phyloP scores from a whole-genome alignment of 2,888 invertebrate genomes.

The Unio pictorum region DNA sequence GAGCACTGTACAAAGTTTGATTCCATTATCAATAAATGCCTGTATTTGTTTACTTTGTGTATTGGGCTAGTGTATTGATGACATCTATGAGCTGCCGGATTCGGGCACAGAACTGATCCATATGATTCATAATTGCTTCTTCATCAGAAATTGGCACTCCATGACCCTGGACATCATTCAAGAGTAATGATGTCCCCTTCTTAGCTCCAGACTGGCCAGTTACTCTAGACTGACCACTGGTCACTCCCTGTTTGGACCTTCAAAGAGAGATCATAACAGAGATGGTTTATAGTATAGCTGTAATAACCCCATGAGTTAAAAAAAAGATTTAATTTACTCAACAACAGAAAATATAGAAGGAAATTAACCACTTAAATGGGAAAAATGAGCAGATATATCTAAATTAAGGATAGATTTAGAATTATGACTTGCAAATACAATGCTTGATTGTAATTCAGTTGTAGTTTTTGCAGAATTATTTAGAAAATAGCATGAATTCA shows the following conservation, averaged over 20 bases:
- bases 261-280: neutral
- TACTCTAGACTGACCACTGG: constrained; percentile 43
- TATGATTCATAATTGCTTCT: constrained; percentile 67
- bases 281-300: neutral
- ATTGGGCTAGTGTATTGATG: constrained; percentile 67
- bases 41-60: constrained; percentile 55
- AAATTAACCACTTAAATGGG: no score
- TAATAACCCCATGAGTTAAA: neutral
- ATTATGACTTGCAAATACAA: no score
- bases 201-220: constrained; percentile 45
- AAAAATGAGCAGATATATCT: no score
- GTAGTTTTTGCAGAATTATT: no score
- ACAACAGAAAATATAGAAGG: neutral
- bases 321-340: neutral
- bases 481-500: no score
- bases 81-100: constrained; percentile 68
- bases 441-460: no score
- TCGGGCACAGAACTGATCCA: constrained; percentile 66
- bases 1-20: no score
- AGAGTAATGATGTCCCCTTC: constrained; percentile 45
- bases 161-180: constrained; percentile 50
- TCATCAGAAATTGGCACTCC: constrained; percentile 69
- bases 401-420: no score
- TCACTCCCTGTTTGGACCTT: constrained; percentile 41
- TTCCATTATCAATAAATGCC: no score